Evolutionary conservation across 2,797 vertebrate genomes (phyloP).

Genomic region (Natrix natrix): DNA sequence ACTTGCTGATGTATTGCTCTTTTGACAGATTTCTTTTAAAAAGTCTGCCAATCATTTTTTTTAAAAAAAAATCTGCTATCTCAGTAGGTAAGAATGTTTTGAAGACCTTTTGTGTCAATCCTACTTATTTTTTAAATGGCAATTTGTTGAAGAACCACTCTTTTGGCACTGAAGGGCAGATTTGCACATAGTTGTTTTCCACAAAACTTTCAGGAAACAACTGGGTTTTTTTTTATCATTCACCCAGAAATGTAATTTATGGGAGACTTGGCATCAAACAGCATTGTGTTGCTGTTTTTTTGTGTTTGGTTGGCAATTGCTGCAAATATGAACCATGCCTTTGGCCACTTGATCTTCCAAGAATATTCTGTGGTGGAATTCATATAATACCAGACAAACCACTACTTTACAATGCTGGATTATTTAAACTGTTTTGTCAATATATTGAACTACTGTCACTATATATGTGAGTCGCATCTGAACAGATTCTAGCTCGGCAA

Average conservation of each 20-base stretch:
- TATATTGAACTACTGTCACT: not conserved
- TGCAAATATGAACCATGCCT: slow-evolving; percentile 7
- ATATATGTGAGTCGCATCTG: not conserved
- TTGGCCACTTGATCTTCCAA: slow-evolving; percentile 9
- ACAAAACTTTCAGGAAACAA: slow-evolving; percentile 22
- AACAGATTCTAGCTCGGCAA: not conserved
- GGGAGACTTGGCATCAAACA: slow-evolving; percentile 15
- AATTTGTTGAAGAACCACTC: not conserved
- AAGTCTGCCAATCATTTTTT: not conserved
- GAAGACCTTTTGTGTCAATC: not conserved
- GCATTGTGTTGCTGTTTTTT: slow-evolving; percentile 1
- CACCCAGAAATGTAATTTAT: slow-evolving; percentile 31
- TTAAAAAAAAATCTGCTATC: not conserved
- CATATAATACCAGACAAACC: slow-evolving; percentile 30
- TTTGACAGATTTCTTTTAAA: not conserved
- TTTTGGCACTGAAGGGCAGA: slow-evolving; percentile 13
- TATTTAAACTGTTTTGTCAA: slow-evolving; percentile 2
- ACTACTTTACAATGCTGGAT: not conserved
- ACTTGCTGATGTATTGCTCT: not conserved
- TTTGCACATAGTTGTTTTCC: slow-evolving; percentile 33
- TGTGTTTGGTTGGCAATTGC: slow-evolving; percentile 23
- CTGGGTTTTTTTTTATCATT: slow-evolving; percentile 31
- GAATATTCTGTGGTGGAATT: slow-evolving; percentile 28
- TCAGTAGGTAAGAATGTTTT: not conserved
- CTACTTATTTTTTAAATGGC: slow-evolving; percentile 32